Base-by-base conservation (phyloP, 2,113 vertebrate species). In the Spilogale gracilis region DNA sequence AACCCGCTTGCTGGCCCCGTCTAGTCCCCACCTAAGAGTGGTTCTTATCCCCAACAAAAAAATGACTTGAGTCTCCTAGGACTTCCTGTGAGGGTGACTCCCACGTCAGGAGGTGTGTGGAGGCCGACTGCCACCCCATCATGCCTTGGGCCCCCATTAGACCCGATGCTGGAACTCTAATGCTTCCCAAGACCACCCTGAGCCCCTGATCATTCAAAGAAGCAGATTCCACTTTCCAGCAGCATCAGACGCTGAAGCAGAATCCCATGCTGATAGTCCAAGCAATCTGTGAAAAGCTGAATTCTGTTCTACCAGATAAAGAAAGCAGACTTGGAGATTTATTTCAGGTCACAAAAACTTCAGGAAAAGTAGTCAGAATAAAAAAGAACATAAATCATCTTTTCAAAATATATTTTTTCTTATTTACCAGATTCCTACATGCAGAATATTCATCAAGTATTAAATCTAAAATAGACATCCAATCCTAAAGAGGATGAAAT, bases 401-500 rank as follows among this genome's bases (percentile, higher is more conserved):
- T 94, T 97, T 96, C 90, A 96, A 94, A 90, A 63, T 95, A 61
- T 21, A 38, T 73, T 96, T 95, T 97, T 96, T 69, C 79, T 81
- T 91, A 43, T 89, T 97, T 97, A 79, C 80, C 56, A 38, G 56
- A 83, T 91, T 94, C 89, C 79, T 87, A 79, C 32, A 65, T 2
- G 17, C 50, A 27, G 73, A 88, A 80, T 81, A 91, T 94, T 88
- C 84, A 48, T 92, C 88, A 95, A 94, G 50, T 67, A 76, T 90
- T 96, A 95, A 93, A 92, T 89, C 76, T 95, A 82, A 97, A 82
- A 79, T 63, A 89, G 67, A 73, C 60, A 82, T 65, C 23, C 52
- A 96, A 60, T 95, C 76, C 63, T 96, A 88, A 97, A 97, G 87
- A 95, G 83, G 43, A 96, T 85, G 71, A 88, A 89, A 56, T 82